Conservation (phyloP, 2,113 vertebrate species). For the Lophius piscatorius region DNA sequence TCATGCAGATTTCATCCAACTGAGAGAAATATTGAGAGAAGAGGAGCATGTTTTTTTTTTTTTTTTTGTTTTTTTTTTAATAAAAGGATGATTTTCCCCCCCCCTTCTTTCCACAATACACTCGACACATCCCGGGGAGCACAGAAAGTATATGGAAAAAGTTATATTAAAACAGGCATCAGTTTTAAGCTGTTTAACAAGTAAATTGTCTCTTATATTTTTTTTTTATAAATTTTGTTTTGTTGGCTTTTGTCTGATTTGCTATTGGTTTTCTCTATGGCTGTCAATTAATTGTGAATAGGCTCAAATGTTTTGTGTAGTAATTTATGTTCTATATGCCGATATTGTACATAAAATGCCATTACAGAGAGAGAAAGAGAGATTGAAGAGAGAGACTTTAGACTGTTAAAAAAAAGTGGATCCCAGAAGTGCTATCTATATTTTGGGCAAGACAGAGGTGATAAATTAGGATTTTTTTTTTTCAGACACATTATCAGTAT, state of each 20-base stretch:
- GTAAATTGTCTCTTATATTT: conserved; percentile 68
- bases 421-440: conserved; percentile 78
- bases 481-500: conserved; percentile 67
- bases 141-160: conserved; percentile 74
- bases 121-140: conserved; percentile 69
- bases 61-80: conserved; percentile 24
- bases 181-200: conserved; percentile 68
- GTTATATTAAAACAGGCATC: conserved; percentile 70
- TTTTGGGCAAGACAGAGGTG: conserved; percentile 49
- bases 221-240: conserved; percentile 43
- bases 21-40: conserved; percentile 32
- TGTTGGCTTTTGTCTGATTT: conserved; percentile 64
- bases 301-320: conserved; percentile 76
- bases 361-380: conserved; percentile 69
- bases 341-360: conserved; percentile 85
- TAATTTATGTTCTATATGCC: conserved; percentile 87
- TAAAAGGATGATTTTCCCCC: conserved; percentile 32
- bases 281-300: conserved; percentile 82
- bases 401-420: conserved; percentile 75
- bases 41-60: conserved; percentile 46
- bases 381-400: conserved; percentile 73
- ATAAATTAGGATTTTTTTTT: conserved; percentile 58
- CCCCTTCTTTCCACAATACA: conserved; percentile 50
- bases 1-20: conserved; percentile 47
- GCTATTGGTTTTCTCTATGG: conserved; percentile 67